These are phyloP conservation scores for Ptilonorhynchus violaceus DNA, from an alignment of 2,113 vertebrate genomes.

Conservation along the genomic window DNA sequence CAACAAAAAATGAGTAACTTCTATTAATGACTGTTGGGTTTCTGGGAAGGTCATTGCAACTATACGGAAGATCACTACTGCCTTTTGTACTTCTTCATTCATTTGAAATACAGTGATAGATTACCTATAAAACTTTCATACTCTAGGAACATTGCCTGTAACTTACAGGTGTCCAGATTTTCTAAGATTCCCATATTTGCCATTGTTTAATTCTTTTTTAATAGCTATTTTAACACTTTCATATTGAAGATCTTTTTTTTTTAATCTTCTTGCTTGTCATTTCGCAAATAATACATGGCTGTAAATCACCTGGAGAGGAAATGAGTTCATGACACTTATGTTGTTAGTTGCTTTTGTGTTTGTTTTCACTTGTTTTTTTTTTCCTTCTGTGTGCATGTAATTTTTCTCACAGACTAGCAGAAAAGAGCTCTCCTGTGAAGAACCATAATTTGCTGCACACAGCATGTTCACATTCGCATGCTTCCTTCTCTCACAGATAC, in stretches of 20 bases:
- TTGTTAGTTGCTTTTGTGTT: background rate
- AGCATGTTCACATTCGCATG: background rate
- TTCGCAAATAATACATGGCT: background rate
- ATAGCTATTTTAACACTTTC: background rate
- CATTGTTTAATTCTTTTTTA: background rate
- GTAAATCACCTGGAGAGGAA: background rate
- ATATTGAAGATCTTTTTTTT: rapidly evolving
- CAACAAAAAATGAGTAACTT: background rate
- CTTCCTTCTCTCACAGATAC: background rate
- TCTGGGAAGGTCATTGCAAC: background rate
- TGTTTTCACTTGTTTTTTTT: background rate
- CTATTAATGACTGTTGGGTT: background rate
- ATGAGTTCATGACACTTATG: background rate
- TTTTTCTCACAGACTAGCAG: background rate
- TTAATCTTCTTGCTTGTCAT: background rate
- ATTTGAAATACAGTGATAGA: background rate
- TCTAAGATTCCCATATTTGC: background rate
- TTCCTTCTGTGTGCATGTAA: rapidly evolving
- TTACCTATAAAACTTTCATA: background rate
- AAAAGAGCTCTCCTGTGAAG: background rate
- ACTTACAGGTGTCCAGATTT: background rate
- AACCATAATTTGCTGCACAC: background rate
- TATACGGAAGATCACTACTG: background rate
- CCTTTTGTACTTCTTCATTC: background rate
- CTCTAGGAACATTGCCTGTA: rapidly evolving